Percentiles rank a stretch among this genome's conserved stretches.
Evolutionary conservation across 2,113 vertebrate genomes (phyloP).

Genomic region (Eretmochelys imbricata): DNA sequence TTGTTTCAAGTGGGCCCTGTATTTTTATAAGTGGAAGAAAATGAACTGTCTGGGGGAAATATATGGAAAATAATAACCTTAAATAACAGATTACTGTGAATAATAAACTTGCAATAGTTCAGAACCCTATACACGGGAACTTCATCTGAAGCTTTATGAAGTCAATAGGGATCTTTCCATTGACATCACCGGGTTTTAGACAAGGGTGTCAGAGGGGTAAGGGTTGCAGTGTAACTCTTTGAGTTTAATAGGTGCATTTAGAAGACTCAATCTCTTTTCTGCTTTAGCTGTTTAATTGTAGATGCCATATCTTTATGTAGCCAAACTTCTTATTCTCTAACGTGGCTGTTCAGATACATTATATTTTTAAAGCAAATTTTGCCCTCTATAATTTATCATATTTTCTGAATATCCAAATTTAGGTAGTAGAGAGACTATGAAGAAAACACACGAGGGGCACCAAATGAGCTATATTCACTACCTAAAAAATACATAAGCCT

Average conservation of each 20-base stretch:
- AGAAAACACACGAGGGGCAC: not conserved
- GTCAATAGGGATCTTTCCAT: not conserved
- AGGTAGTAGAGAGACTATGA: not conserved
- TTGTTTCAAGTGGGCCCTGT: not conserved
- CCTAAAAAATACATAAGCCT: not conserved
- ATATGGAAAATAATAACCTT: not conserved
- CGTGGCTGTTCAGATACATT: not conserved
- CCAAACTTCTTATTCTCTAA: not conserved
- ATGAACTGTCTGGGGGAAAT: not conserved
- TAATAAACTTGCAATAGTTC: not conserved
- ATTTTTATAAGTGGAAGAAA: not conserved
- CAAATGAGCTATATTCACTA: not conserved
- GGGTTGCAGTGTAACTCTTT: not conserved
- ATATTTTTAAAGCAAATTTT: not conserved
- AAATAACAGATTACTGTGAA: not conserved
- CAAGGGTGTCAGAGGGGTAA: not conserved
- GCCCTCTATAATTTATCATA: not conserved
- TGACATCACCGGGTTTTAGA: not conserved
- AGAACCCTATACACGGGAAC: not conserved
- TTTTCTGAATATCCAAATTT: not conserved
- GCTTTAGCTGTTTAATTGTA: not conserved
- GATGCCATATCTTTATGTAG: not conserved
- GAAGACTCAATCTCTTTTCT: not conserved
- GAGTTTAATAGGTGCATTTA: not conserved
- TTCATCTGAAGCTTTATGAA: not conserved